These are phyloP conservation scores for Iguana delicatissima DNA, from an alignment of 2,797 vertebrate genomes.

Conservation along the genomic window DNA sequence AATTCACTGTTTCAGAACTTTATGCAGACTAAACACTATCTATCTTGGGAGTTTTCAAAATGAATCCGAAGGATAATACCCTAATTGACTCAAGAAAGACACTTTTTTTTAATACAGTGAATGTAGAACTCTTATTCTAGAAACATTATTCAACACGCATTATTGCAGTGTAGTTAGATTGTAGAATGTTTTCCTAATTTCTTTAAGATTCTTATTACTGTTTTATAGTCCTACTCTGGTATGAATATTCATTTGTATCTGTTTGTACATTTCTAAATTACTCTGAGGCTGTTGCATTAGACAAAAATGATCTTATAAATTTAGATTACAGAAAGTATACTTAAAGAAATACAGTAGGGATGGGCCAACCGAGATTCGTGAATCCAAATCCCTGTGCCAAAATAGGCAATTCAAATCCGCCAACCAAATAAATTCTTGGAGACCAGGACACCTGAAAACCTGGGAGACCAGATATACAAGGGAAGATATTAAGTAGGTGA, in stretches of 20 bases:
- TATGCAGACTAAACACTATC: background rate
- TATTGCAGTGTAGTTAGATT: background rate
- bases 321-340: background rate
- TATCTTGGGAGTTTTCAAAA: background rate
- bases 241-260: background rate
- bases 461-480: too few relatives aligned
- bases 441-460: too few relatives aligned
- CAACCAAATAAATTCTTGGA: too few relatives aligned
- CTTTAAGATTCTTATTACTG: background rate
- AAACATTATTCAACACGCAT: background rate
- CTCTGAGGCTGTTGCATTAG: too few relatives aligned
- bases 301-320: too few relatives aligned
- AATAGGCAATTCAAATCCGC: too few relatives aligned
- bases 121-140: background rate
- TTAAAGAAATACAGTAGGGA: background rate
- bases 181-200: background rate
- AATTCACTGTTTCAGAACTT: too few relatives aligned
- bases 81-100: background rate
- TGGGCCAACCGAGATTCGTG: too few relatives aligned
- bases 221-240: background rate
- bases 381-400: too few relatives aligned
- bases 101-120: background rate
- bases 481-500: too few relatives aligned
- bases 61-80: background rate
- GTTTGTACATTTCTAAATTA: background rate